Base-by-base conservation (phyloP, 1,140 invertebrate genomes). In the Bombus pascuorum region DNA sequence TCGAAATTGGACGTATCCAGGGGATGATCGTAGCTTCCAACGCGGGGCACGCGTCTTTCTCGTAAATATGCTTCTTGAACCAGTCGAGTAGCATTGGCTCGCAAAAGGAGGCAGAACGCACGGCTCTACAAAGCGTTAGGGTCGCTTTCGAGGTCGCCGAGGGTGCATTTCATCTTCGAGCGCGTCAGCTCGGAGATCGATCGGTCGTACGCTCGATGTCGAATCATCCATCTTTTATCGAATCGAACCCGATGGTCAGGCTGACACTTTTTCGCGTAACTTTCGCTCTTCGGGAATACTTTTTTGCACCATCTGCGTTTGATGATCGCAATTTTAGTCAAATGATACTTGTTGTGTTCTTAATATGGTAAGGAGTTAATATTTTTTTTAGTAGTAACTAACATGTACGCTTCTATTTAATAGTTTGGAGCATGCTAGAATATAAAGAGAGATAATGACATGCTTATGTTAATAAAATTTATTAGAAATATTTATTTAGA, bases 91-190 rank as follows among this genome's bases (percentile, higher is more conserved):
- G 76, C 84, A 86, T 86, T 75, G 86, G 85, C 86, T 87, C 90
- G 86, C 87, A 84, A 72, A 84, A 87, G n/a, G 83, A 34, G 44
- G 65, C 47, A 15, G 62, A 44, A 62, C 42, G 34, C 25, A 10
- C 22, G 42, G 34, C 42, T 44, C 68, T 77, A 80, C 77, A 79
- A 79, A 76, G 84, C 81, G 86, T 86, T 86, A 85, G 92, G 87
- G 93, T 88, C 84, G 90, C 42, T 81, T 71, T 84, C 78, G 87
- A 84, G 90, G 86, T 92, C 93, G 92, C 90, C 94, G 92, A 92
- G 94, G 94, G 93, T 95, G 92, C 93, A 94, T 95, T 95, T 95
- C 93, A 94, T 95, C 94, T 95, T 95, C 93, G 91, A 88, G 75
- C 88, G 91, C 94, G 94, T 95, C 94, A 95, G 93, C 89, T 88